These are phyloP conservation scores for Phortica okadai DNA, from an alignment of 2,888 invertebrate species.

Conservation along the genomic window DNA sequence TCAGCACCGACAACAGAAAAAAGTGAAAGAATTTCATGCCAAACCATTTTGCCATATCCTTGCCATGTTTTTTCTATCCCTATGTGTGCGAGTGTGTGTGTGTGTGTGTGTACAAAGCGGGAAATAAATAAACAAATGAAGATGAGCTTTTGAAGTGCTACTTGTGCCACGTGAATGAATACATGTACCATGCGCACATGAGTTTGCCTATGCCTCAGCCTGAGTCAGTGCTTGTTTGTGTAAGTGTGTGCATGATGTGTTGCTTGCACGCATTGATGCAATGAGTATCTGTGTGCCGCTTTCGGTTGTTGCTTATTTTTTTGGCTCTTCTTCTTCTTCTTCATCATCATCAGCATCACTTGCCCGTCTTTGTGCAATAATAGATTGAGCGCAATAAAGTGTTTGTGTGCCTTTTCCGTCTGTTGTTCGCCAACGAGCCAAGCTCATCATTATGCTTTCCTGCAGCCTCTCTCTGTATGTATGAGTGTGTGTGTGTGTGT, in stretches of 20 bases:
- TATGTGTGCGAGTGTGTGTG: not conserved
- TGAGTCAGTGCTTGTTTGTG: not conserved
- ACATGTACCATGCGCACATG: not conserved
- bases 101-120: slow-evolving; percentile 45
- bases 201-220: not conserved
- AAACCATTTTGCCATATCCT: slow-evolving; percentile 14
- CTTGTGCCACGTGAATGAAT: slow-evolving; percentile 48
- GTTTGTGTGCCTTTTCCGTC: slow-evolving; percentile 2
- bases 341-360: not conserved
- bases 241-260: not conserved
- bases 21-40: slow-evolving; percentile 25
- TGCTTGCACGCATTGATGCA: not conserved
- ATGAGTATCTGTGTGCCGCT: not conserved
- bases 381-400: slow-evolving; percentile 42
- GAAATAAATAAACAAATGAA: slow-evolving; percentile 72
- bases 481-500: not conserved
- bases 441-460: not conserved
- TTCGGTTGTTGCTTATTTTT: too few species aligned
- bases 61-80: not conserved
- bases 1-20: slow-evolving; percentile 41
- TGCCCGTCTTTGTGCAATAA: slow-evolving; percentile 36
- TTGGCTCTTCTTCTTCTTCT: not conserved
- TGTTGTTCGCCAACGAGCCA: not conserved
- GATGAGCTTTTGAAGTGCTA: slow-evolving; percentile 66
- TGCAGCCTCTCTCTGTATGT: not conserved